Evolutionary conservation across 2,113 vertebrate genomes (phyloP), one percentile per base, ranked within the genome.

Genomic region (Callorhinus ursinus): DNA sequence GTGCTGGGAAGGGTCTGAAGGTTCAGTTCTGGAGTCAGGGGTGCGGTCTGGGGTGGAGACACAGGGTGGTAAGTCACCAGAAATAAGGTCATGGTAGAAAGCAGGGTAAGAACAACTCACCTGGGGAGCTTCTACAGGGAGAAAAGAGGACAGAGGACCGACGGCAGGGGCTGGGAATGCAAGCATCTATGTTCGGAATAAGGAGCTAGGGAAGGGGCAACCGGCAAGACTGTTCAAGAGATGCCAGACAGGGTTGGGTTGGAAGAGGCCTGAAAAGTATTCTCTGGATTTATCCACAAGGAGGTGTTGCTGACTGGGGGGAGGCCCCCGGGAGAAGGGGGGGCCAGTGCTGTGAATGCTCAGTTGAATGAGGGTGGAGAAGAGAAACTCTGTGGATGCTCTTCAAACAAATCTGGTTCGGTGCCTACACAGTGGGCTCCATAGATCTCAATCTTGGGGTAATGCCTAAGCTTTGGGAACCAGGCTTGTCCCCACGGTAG

Each of bases 341-440:
- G 14, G 1, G 0, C 33, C 24, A 11, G 46, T 0, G 0, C 7
- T 69, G 18, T 80, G 28, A 81, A 12, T 4, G 26, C 82, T 42
- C 26, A 33, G 28, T 0, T 24, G 59, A 76, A 67, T 26, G 51
- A 63, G 57, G 26, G 19, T 93, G 28, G 76, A 28, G 59, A 53
- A 49, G 59, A 86, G n/a, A 26, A 4, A 26, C 59, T 13, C 24
- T 31, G n/a, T 2, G 49, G 61, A 16, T 31, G 10, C 18, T 26
- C n/a, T 69, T 39, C 21, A 4, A 53, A 26, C 33, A 51, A 72
- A 42, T 24, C 15, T 53, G 71, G 46, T 33, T 63, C 53, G 46
- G 53, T 77, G 57, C 57, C 26, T 51, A 39, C 19, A 39, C 6
- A 65, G 46, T 13, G 8, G 42, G 71, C 18, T 13, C 42, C 28